Base-by-base conservation (phyloP, 1,140 invertebrate genomes). In the Mercenaria mercenaria region DNA sequence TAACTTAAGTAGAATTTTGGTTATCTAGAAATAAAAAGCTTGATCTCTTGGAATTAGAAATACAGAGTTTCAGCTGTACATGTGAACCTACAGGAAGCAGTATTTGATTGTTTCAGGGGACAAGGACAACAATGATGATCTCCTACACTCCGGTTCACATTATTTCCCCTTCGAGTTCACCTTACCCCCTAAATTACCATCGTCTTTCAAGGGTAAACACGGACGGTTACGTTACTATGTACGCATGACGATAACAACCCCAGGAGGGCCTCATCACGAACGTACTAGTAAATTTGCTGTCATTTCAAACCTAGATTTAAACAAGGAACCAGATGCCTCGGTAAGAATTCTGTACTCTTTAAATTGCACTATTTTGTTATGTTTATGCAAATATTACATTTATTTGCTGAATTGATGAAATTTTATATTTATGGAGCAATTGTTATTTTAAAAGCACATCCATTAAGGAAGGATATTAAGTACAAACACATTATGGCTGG, bases 91-190 rank as follows among this genome's bases (percentile, higher is more conserved):
- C n/a, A n/a, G n/a, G n/a, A n/a, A n/a, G n/a, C n/a, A n/a, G n/a
- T n/a, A n/a, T n/a, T n/a, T n/a, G n/a, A n/a, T n/a, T n/a, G 15
- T 91, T 92, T 18, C 91, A 95, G 94, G 93, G 41, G 94, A 95
- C 61, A 94, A 95, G 80, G 92, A 94, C 41, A 92, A 92, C n/a
- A 88, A 91, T 74, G 94, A 95, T 76, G 94, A 93, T 69, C 74
- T 94, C 13, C 88, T 95, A 29, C 94, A 95, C 61, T 84, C 94
- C 26, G 94, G 94, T 26, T 95, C 94, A 37, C 94, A 95, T 90
- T 95, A 95, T 84, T 95, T 95, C 81, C 94, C 94, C 64, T 95
- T 95, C 90, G 94, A 95, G 89, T 95, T 95, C 88, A 92, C 91
- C 13, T 90, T 95, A 74, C 94, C 94, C 61, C 84, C 85, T 32